A percentile compares a stretch with the other conserved stretches of the same genome.
phyloP scores from a whole-genome alignment of 2,797 vertebrate species.

The Muraenolepis orangiensis region DNA sequence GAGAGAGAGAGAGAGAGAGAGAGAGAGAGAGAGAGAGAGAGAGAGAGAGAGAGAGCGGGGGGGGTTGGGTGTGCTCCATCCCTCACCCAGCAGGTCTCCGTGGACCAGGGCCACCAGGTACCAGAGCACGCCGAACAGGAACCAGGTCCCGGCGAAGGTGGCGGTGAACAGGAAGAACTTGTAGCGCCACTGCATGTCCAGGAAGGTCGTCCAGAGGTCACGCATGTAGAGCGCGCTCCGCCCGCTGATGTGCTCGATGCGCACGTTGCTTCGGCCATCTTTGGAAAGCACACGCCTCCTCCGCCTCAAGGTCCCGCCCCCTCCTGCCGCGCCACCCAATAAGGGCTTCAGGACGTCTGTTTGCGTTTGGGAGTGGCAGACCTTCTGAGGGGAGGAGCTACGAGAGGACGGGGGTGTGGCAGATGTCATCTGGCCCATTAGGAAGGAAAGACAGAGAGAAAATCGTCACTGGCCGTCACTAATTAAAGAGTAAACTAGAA shows the following conservation, averaged over 20 bases:
- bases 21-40: too few species aligned
- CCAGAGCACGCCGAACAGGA: conserved; percentile 77
- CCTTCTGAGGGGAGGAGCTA: conserved; percentile 72
- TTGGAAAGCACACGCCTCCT: conserved; percentile 82
- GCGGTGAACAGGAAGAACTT: conserved; percentile 80
- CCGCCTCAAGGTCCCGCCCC: conserved; percentile 50
- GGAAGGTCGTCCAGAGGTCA: conserved; percentile 88
- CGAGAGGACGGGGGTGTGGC: conserved; percentile 70
- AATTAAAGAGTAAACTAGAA: neutral
- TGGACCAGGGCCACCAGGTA: conserved; percentile 77
- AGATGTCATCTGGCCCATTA: conserved; percentile 64
- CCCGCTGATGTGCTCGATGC: conserved; percentile 87
- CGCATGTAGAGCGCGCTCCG: conserved; percentile 86
- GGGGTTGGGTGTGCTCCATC: neutral
- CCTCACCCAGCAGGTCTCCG: conserved; percentile 75
- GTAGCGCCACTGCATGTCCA: conserved; percentile 83
- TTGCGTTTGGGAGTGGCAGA: conserved; percentile 78
- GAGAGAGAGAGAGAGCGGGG: too few species aligned
- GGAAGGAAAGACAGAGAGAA: neutral
- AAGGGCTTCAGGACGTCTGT: conserved; percentile 75
- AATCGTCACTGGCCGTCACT: neutral
- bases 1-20: too few species aligned
- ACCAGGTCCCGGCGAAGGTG: conserved; percentile 80
- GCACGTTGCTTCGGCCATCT: conserved; percentile 93
- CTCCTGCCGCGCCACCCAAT: conserved; percentile 49